Evolutionary conservation across 1,140 invertebrate genomes (phyloP).

Genomic region (Neodiprion lecontei): DNA sequence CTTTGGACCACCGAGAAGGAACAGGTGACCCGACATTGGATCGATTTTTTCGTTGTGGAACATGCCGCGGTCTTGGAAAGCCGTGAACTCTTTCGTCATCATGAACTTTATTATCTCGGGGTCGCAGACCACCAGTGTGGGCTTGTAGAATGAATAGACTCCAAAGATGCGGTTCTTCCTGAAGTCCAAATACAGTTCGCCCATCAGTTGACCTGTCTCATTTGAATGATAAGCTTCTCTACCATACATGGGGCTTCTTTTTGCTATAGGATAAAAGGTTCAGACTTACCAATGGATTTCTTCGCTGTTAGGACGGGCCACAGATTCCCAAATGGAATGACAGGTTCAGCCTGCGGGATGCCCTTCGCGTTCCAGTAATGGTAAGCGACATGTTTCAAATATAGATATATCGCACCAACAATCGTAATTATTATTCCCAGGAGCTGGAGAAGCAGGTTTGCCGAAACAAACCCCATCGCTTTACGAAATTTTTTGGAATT

Average conservation of each 20-base stretch:
- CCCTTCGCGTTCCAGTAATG: background rate
- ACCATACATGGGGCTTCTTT: background rate
- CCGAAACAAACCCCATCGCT: background rate
- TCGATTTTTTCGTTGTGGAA: slow-evolving; percentile 60
- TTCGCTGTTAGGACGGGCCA: background rate
- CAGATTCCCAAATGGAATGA: background rate
- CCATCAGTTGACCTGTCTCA: slow-evolving; percentile 30
- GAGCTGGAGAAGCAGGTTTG: background rate
- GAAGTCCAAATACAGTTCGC: slow-evolving; percentile 26
- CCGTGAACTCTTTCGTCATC: slow-evolving; percentile 59
- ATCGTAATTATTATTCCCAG: background rate
- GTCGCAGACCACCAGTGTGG: slow-evolving; percentile 58
- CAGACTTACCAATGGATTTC: background rate
- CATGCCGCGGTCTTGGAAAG: slow-evolving; percentile 58
- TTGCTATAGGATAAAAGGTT: background rate
- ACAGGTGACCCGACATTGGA: slow-evolving; percentile 62
- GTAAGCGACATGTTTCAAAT: background rate
- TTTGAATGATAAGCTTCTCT: background rate
- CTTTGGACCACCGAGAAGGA: slow-evolving; percentile 53
- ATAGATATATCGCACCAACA: background rate
- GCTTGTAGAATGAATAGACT: slow-evolving; percentile 60
- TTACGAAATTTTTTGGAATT: too few species aligned
- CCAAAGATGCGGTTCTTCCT: slow-evolving; percentile 42
- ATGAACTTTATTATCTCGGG: slow-evolving; percentile 59
- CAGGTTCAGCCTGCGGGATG: background rate